Evolutionary conservation across 2,888 invertebrate genomes (phyloP), one percentile per base, ranked within the genome.

Genomic region (Ptychoptera contaminata): DNA sequence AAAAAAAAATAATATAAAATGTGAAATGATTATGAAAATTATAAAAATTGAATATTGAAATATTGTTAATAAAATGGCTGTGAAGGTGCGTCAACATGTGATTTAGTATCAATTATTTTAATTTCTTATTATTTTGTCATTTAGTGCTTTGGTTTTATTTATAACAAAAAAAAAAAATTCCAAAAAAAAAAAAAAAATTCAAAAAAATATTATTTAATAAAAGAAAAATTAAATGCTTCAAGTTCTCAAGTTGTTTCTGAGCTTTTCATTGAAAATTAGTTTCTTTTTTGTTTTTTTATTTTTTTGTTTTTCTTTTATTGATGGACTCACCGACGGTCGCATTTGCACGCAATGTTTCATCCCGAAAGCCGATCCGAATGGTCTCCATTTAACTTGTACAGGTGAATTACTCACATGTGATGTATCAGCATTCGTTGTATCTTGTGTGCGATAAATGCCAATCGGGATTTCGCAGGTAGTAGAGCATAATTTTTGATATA

Each of bases 391-490:
- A 63, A 76, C 73, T 66, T 76, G 71, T 16, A 42, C 23, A 57
- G 76, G 70, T 64, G 71, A 74, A 68, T 74, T 75, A 84, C 86
- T 85, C 80, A 87, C 87, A 76, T 86, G 84, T 65, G 86, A 79
- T 51, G 83, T 79, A 58, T 86, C 86, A 57, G 84, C 77, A 53
- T 80, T 68, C 51, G 82, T 82, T 47, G 90, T 88, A 60, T 87
- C 87, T 70, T 92, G 92, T 12, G 96, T 97, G 58, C 97, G 76
- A 72, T 96, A 97, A 55, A 97, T 94, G 56, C 96, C 97, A 52
- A 97, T 94, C 0, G 97, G 97, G 61, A 97, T 94, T 70, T 96
- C 96, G 68, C 93, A 94, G 36, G 92, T 90, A 1, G 94, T 94
- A 44, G 96, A 93, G 69, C 96, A 97, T 52, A 97, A 75, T 68